Percentiles rank a stretch among this genome's conserved stretches.
Evolutionary conservation across 2,797 vertebrate genomes (phyloP).

Genomic region (Nyctibius grandis): DNA sequence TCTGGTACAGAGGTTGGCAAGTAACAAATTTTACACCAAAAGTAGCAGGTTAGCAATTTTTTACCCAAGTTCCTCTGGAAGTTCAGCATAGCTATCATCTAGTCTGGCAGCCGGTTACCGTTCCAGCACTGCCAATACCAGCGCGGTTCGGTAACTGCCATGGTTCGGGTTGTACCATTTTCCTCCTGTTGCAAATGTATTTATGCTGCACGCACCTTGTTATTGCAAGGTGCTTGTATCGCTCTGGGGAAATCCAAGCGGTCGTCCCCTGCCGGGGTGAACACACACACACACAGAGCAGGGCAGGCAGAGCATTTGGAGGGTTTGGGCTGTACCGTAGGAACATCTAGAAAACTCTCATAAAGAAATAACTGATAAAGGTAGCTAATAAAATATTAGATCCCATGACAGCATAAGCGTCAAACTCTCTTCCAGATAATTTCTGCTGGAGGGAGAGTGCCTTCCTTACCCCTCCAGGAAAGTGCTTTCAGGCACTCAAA

Average conservation of each 20-base stretch:
- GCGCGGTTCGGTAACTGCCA: not conserved
- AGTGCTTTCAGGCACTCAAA: not conserved
- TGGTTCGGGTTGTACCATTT: not conserved
- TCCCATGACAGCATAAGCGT: not conserved
- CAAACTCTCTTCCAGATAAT: not conserved
- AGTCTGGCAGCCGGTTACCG: not conserved
- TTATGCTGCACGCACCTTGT: not conserved
- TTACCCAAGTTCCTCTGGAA: not conserved
- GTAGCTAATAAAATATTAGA: not conserved
- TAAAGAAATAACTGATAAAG: not conserved
- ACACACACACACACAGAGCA: accelerated
- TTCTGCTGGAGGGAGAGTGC: not conserved
- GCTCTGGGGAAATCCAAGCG: not conserved
- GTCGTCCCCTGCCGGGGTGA: accelerated
- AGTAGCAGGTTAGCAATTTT: not conserved
- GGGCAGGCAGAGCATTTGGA: not conserved
- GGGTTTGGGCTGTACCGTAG: not conserved
- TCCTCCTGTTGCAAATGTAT: not conserved
- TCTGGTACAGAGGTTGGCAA: not conserved
- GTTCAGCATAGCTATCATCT: not conserved
- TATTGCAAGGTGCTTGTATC: not conserved
- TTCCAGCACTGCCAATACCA: not conserved
- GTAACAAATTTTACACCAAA: not conserved
- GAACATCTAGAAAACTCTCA: not conserved
- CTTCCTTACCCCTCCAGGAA: not conserved